phyloP scores from a whole-genome alignment of 1,140 invertebrate genomes.

The Heterodera carotae region DNA sequence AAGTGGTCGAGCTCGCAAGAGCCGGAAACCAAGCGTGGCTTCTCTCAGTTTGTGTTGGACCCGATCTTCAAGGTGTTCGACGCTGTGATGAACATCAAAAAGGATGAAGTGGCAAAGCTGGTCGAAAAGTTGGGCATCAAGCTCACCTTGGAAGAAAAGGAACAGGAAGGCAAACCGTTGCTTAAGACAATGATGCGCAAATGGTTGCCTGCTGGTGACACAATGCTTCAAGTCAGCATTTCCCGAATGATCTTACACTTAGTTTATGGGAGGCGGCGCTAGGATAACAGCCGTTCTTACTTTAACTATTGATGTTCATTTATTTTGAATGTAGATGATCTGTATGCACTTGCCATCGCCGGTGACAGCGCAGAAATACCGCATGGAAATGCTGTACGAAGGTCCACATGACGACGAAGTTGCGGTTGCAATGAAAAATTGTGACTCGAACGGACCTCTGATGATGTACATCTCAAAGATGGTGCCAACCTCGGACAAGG shows the following conservation, averaged over 20 bases:
- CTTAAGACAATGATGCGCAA: constrained; percentile 87
- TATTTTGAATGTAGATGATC: constrained; percentile 79
- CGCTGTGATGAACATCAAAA: constrained; percentile 95
- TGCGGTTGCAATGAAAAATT: constrained; percentile 78
- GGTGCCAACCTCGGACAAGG: constrained; percentile 99
- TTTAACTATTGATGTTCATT: neutral
- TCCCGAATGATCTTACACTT: no score
- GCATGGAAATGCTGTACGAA: constrained; percentile 98
- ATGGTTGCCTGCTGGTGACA: constrained; percentile 98
- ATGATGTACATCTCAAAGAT: constrained; percentile 99
- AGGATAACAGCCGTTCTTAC: no score
- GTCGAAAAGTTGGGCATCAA: constrained; percentile 87
- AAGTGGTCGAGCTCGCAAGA: constrained; percentile 91
- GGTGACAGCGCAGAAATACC: constrained; percentile 96
- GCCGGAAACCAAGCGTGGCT: constrained; percentile 84
- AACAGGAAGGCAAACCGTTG: constrained; percentile 75
- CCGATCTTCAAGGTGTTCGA: constrained; percentile 98
- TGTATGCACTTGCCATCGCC: constrained; percentile 98
- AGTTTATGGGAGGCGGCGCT: no score
- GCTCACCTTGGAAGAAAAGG: constrained; percentile 88
- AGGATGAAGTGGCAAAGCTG: constrained; percentile 85
- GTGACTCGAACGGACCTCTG: constrained; percentile 90
- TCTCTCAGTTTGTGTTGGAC: constrained; percentile 96
- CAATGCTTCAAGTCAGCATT: constrained; percentile 86
- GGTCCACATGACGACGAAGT: constrained; percentile 95